Evolutionary conservation across 2,797 vertebrate genomes (phyloP), one percentile per base, ranked within the genome.

Genomic region (Craterocephalus amniculus): DNA sequence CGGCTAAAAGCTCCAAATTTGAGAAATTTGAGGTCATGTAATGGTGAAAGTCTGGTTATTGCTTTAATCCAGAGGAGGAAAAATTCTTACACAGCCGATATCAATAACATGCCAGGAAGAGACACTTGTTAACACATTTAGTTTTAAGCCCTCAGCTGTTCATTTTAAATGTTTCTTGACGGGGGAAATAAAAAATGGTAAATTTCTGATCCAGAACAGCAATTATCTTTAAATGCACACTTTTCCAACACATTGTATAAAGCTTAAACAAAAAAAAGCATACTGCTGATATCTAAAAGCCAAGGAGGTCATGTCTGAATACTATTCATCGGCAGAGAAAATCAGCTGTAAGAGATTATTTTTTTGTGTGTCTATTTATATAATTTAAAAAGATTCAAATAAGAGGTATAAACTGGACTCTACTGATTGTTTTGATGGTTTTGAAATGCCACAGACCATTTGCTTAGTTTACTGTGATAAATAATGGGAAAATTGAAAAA

Each of bases 291-390:
- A 70, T 71, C 22, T 38, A 45, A 4, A 16, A 84, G 78, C 62
- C 79, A 85, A 68, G 51, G 70, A 86, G 78, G 78, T 84, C 82
- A 78, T 26, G 51, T 67, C 62, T 71, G 83, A 81, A 87, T 75
- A 71, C 52, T 69, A 75, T 60, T 70, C 78, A 75, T 81, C 80
- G 75, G 79, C 60, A 75, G 40, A 62, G 43, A 63, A 70, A 60
- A 68, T 26, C 69, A 34, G 58, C 65, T 61, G 66, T 73, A 34
- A 34, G 57, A 66, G 35, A 45, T 27, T 71, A 35, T 36, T 24
- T 71, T 35, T 20, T 11, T 12, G 5, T 36, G 11, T 31, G 29
- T 31, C 29, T 27, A 54, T 29, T 29, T 14, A 34, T 29, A 12
- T 36, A 11, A 43, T 72, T 22, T 20, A 57, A 48, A n/a, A 26